Evolutionary conservation across 2,113 vertebrate genomes (phyloP), one percentile per base, ranked within the genome.

Genomic region (Actenoides lindsayi): DNA sequence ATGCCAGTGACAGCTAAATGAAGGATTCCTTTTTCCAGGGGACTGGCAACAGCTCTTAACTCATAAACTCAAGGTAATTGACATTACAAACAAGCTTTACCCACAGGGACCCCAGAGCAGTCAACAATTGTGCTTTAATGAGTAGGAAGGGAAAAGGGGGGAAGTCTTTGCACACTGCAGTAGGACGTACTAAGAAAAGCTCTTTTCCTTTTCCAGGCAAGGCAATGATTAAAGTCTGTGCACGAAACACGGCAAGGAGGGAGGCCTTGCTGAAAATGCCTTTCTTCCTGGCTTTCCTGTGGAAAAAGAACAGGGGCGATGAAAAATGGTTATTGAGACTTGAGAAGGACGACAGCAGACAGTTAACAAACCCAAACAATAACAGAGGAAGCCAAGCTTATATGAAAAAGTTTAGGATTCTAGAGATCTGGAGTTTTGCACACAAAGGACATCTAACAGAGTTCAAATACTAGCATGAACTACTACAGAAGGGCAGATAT

Each of bases 11-110:
- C 96, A 97, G 95, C 94, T 91, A 97, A 93, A 93, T 93, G 96
- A 97, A 97, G 95, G 87, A 96, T 94, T 94, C 93, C 87, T 97
- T 97, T 97, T 94, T 97, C 90, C 96, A 95, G 83, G 81, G 84
- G 74, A 91, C 95, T 67, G 27, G 91, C 94, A 95, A 81, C 81
- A 91, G 91, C 89, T 86, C 87, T 93, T 77, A 95, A 93, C 95
- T 96, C 93, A 94, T 92, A 97, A 97, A 96, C 86, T 91, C 67
- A 56, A 92, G 89, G 90, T 96, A 96, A 94, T 81, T 95, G 96
- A 94, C 93, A 88, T 93, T 94, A 90, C 92, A 96, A 97, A 93
- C 76, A 91, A 76, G 79, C 62, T 93, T 96, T 96, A 94, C 87
- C 91, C 96, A 95, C 74, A 80, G 93, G 95, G 94, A 94, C 95